These are phyloP conservation scores for Mycetomoellerius zeteki DNA, from an alignment of 1,140 invertebrate genomes.

Conservation along the genomic window DNA sequence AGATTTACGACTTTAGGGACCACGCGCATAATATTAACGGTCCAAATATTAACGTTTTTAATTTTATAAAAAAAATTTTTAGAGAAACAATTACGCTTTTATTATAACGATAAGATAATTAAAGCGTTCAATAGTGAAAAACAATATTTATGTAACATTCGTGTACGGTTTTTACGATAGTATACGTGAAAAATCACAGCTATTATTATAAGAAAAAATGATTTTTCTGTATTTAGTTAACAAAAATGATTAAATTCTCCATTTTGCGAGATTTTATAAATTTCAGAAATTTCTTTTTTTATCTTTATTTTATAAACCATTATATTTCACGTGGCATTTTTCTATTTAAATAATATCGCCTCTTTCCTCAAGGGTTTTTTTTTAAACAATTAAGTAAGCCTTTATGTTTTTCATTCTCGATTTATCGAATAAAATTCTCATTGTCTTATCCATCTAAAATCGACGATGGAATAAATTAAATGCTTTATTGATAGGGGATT, in stretches of 20 bases:
- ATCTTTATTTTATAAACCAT: background rate
- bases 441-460: constrained; percentile 16
- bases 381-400: background rate
- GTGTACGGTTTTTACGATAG: background rate
- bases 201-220: background rate
- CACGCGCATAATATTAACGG: constrained; percentile 34
- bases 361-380: background rate
- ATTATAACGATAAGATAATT: background rate
- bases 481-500: background rate
- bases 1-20: constrained; percentile 47
- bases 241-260: background rate
- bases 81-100: constrained; percentile 3
- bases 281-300: background rate
- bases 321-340: background rate
- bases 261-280: background rate
- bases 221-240: background rate
- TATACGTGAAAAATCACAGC: background rate
- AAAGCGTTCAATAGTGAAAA: background rate
- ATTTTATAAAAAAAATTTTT: constrained; percentile 8
- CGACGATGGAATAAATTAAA: constrained; percentile 12
- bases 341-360: background rate
- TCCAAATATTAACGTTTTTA: constrained; percentile 31
- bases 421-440: constrained; percentile 6
- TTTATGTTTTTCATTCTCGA: background rate
- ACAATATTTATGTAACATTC: background rate